Base-by-base conservation (phyloP, 1,140 invertebrate genomes). In the Ceratina calcarata region DNA sequence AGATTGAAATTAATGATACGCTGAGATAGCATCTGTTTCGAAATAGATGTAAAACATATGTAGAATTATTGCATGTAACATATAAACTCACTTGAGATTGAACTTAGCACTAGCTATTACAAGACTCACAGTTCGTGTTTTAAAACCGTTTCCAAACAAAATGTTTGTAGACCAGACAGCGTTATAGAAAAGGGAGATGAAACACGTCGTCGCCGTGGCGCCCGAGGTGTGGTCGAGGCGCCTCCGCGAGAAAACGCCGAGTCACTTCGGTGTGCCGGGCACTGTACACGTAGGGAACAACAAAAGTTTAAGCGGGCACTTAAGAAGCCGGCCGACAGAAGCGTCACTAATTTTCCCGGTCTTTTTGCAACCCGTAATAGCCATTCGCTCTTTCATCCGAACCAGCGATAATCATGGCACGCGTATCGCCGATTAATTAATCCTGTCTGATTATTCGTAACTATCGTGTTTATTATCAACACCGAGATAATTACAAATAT, bases 151-250 rank as follows among this genome's bases (percentile, higher is more conserved):
- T 3, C 3, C 20, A 22, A 60, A 60, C 20, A 24, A 24, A 22
- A 22, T 3, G 20, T 24, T 55, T n/a, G 53, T 55, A 3, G 12
- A 12, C 3, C 2, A 27, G 58, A 49, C 49, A 22, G 58, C 37
- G 18, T 15, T 22, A 7, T 57, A 53, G 62, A 73, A 80, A 85
- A 82, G 81, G 70, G 64, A 65, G n/a, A 45, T 45, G 69, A 73
- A 24, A 24, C 55, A 51, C 57, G 71, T 79, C 87, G 89, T 86
- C 90, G 81, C 22, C 75, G 86, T 86, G 89, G 89, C 90, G 90
- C 90, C 90, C 89, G 80, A 88, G 90, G 89, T 90, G 89, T 90
- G 87, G 87, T 81, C 81, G 16, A 45, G 89, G 88, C 89, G 89
- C 86, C 86, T 82, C 67, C 78, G 78, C 84, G 85, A 86, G 83